Percentiles rank a stretch among this genome's conserved stretches.
Conservation (phyloP, 2,888 invertebrate genomes). For the Synergus umbraculus region DNA sequence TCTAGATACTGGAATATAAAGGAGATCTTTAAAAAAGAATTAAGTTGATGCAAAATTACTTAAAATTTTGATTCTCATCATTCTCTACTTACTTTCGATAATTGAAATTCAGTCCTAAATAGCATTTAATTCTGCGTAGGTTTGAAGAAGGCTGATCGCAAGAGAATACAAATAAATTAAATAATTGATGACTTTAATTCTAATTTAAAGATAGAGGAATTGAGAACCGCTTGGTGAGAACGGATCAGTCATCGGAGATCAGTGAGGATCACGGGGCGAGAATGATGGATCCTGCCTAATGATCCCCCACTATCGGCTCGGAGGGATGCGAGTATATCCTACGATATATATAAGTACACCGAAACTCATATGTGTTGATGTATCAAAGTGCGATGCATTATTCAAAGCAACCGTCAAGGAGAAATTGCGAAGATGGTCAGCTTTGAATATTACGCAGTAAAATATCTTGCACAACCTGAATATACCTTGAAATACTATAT, state of each 20-base stretch:
- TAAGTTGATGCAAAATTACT: not conserved
- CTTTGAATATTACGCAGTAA: slow-evolving; percentile 31
- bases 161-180: not conserved
- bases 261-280: slow-evolving; percentile 64
- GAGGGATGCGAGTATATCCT: slow-evolving; percentile 16
- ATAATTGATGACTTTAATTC: not conserved
- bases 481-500: not conserved
- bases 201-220: slow-evolving; percentile 6
- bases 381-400: slow-evolving; percentile 48
- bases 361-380: slow-evolving; percentile 35
- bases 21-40: not conserved
- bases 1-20: not conserved
- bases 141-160: not conserved
- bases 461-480: not conserved
- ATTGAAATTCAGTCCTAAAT: not conserved
- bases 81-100: not conserved
- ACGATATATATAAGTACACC: slow-evolving; percentile 20
- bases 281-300: slow-evolving; percentile 70
- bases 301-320: slow-evolving; percentile 58
- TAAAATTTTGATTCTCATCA: not conserved
- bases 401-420: slow-evolving; percentile 44
- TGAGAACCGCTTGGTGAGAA: slow-evolving; percentile 62
- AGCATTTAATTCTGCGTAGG: not conserved
- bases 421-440: slow-evolving; percentile 26
- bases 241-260: slow-evolving; percentile 69